Conservation (phyloP, 2,113 vertebrate species). For the Hystrix cristata region DNA sequence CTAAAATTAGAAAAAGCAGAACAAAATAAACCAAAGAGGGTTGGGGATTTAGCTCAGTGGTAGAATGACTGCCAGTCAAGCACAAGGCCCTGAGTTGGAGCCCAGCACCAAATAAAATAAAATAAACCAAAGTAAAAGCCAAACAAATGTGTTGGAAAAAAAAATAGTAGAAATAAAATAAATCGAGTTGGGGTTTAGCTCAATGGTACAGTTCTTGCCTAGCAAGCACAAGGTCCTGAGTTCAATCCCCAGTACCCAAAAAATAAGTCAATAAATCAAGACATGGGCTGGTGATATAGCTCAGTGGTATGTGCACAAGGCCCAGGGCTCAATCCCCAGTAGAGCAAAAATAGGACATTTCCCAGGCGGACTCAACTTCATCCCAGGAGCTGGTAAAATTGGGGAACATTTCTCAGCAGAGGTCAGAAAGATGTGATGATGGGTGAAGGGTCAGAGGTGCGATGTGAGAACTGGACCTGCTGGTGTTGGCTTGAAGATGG, state of each 20-base stretch:
- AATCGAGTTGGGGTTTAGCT: neutral
- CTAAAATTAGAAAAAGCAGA: constrained; percentile 6
- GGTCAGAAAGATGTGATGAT: neutral
- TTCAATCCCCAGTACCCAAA: too few relatives aligned
- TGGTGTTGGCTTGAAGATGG: neutral
- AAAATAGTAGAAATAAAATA: constrained; percentile 51
- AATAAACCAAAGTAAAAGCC: neutral
- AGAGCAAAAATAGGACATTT: neutral
- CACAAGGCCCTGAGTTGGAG: too few relatives aligned
- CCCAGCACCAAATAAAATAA: neutral
- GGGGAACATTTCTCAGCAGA: neutral
- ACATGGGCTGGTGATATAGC: neutral
- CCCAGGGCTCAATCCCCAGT: neutral
- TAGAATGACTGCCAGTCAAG: too few relatives aligned
- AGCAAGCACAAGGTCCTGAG: too few relatives aligned
- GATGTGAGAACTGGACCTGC: neutral
- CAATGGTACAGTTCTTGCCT: neutral
- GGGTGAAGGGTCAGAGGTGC: neutral
- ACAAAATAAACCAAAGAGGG: neutral
- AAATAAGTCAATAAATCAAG: neutral
- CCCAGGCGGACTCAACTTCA: neutral
- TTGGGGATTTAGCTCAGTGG: too few relatives aligned
- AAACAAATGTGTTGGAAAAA: constrained; percentile 32
- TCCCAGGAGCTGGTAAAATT: neutral
- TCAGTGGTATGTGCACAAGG: neutral